Evolutionary conservation across 2,113 vertebrate genomes (phyloP), one percentile per base, ranked within the genome.

Genomic region (Pygoscelis adeliae): DNA sequence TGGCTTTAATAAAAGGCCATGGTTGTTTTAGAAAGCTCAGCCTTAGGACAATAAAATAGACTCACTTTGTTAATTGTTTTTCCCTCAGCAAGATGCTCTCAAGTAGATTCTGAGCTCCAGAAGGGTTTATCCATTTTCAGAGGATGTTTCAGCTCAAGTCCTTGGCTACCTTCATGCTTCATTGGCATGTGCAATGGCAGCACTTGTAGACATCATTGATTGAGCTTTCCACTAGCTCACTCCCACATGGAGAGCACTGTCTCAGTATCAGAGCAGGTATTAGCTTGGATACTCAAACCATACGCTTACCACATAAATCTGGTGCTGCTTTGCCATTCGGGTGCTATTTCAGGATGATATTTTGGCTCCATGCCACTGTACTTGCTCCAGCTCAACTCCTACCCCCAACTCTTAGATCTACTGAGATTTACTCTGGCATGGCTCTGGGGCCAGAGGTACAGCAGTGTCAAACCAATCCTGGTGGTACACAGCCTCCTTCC

Each of bases 81-180:
- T n/a, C 46, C 40, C 23, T 3, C 0, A 34, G 49, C 61, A 91
- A 82, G 30, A 44, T 16, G 32, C 12, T 95, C 21, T 80, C 44
- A 80, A 46, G 40, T 46, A 47, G 38, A 50, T 76, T 89, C 73
- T 72, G 83, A 93, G 38, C 73, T 87, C 65, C 30, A 61, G 83
- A 52, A 81, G 58, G 27, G 34, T 90, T 96, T 82, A 79, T 85
- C 47, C 26, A 22, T 93, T 91, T 96, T 82, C 84, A 72, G 81
- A 76, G 56, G n/a, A 47, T 59, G 20, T 69, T 91, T 89, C 65
- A 89, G 77, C 91, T 79, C 56, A 44, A 80, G 40, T 29, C 77
- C 73, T 76, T 82, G 52, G 61, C 77, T 89, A 44, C 47, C 19
- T 50, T 79, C 18, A 10, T 53, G 40, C 36, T 67, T 71, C 52